A percentile compares a stretch with the other conserved stretches of the same genome.
Conservation (phyloP, 2,888 invertebrate genomes). For the Rotaria magnacalcarata region DNA sequence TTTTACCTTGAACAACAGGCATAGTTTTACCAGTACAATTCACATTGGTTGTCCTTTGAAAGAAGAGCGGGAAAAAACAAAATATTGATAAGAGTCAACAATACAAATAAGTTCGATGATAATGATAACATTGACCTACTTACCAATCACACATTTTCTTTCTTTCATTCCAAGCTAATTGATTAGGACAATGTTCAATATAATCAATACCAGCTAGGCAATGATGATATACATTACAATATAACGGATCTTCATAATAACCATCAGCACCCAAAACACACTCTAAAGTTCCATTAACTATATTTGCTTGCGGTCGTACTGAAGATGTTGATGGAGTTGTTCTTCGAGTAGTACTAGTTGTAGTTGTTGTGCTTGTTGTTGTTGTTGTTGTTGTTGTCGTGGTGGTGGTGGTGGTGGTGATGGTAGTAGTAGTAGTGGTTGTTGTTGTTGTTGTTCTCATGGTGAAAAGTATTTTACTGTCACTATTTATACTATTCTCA, state of each 20-base stretch:
- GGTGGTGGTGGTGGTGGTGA: not conserved
- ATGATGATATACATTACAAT: constrained; percentile 46
- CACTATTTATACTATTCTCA: not conserved
- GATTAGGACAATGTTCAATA: constrained; percentile 45
- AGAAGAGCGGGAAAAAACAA: not conserved
- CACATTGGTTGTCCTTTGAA: constrained; percentile 41
- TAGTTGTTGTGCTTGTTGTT: not conserved
- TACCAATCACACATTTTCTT: constrained; percentile 46
- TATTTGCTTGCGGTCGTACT: not conserved
- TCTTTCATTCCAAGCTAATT: constrained; percentile 46
- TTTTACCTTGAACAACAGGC: constrained; percentile 45
- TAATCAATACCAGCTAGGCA: constrained; percentile 45
- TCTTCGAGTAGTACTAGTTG: not conserved
- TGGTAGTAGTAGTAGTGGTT: not conserved
- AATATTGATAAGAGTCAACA: not conserved
- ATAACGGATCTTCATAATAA: constrained; percentile 45
- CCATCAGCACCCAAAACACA: constrained; percentile 44
- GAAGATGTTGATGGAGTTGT: not conserved
- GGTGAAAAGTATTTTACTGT: not conserved
- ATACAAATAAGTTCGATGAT: not conserved
- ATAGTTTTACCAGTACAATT: constrained; percentile 45
- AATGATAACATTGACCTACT: not conserved
- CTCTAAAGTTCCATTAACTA: constrained; percentile 44
- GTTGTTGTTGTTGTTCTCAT: not conserved
- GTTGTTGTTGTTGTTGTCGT: not conserved